These are phyloP conservation scores for Eulacestoma nigropectus DNA, from an alignment of 2,113 vertebrate genomes.

Conservation along the genomic window DNA sequence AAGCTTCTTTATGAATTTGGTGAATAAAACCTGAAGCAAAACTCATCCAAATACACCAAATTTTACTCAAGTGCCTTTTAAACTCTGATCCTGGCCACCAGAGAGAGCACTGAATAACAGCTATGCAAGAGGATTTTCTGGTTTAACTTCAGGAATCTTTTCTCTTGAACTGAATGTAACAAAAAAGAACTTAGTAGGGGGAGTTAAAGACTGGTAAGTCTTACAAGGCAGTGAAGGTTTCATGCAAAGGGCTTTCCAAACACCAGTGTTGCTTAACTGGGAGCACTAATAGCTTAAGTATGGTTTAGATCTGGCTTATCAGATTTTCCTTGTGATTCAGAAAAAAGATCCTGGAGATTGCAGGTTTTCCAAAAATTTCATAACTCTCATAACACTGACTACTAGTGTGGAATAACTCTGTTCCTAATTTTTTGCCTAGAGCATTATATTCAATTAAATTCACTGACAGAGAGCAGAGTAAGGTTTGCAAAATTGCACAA, in stretches of 20 bases:
- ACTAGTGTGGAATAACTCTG: not conserved
- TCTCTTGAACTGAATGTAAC: not conserved
- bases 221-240: not conserved
- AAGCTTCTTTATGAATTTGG: not conserved
- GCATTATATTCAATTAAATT: slow-evolving; percentile 22
- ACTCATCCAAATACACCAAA: not conserved
- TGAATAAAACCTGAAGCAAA: not conserved
- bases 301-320: slow-evolving; percentile 11
- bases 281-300: slow-evolving; percentile 8
- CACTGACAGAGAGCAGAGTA: not conserved
- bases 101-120: not conserved
- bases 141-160: not conserved
- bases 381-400: not conserved
- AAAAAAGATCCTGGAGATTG: slow-evolving; percentile 23
- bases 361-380: slow-evolving; percentile 9
- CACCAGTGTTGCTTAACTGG: slow-evolving; percentile 31
- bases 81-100: not conserved
- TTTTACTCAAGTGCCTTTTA: not conserved
- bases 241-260: slow-evolving; percentile 9
- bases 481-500: not conserved
- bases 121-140: not conserved
- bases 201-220: not conserved
- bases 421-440: not conserved
- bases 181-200: not conserved
- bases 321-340: slow-evolving; percentile 30